Conservation (phyloP, 2,113 vertebrate genomes). For the Istiophorus platypterus region DNA sequence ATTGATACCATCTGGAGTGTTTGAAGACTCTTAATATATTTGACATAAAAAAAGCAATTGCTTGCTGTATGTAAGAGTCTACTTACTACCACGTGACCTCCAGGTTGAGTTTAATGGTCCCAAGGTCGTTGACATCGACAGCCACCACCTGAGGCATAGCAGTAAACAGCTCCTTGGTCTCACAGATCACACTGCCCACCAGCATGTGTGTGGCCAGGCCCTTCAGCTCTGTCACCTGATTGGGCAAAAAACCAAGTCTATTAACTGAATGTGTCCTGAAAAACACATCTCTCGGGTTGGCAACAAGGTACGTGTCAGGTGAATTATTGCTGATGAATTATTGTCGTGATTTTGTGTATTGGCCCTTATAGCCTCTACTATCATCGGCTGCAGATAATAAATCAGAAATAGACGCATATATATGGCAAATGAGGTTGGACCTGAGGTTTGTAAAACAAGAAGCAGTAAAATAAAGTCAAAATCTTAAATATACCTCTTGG, state of each 20-base stretch:
- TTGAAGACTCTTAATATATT: neutral
- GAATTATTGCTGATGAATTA: neutral
- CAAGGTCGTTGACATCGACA: slow-evolving; percentile 98
- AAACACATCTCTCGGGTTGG: neutral
- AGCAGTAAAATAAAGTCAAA: neutral
- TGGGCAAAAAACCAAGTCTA: neutral
- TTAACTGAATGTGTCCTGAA: neutral
- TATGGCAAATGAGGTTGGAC: neutral
- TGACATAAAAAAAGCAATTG: neutral
- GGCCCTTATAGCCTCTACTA: neutral
- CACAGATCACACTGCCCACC: slow-evolving; percentile 97
- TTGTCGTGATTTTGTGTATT: neutral
- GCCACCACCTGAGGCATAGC: slow-evolving; percentile 96
- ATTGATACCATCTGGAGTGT: slow-evolving; percentile 7
- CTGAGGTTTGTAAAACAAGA: neutral
- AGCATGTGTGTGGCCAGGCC: slow-evolving; percentile 95
- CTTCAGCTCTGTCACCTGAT: slow-evolving; percentile 96
- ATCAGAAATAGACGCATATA: neutral
- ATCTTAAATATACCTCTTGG: neutral
- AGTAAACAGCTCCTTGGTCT: slow-evolving; percentile 98
- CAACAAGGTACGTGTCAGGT: neutral
- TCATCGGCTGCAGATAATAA: neutral
- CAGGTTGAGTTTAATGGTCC: slow-evolving; percentile 97
- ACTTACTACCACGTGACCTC: slow-evolving; percentile 99
- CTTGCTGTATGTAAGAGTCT: neutral